Base-by-base conservation (phyloP, 1,140 invertebrate genomes). In the Aphaenogaster rudis region DNA sequence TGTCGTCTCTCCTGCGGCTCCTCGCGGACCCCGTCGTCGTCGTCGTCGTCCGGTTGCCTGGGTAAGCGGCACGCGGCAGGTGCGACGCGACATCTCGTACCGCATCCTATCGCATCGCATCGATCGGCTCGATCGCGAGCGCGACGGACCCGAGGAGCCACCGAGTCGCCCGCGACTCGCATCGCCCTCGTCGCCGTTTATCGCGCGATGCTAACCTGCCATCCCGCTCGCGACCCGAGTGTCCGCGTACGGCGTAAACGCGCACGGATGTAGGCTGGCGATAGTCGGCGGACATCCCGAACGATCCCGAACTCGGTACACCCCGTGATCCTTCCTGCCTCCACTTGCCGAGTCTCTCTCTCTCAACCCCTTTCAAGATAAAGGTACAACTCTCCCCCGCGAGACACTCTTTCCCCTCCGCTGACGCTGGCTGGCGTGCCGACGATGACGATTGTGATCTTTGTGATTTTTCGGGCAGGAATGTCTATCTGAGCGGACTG, bases 401-500 rank as follows among this genome's bases (percentile, higher is more conserved):
- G n/a, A 66, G 15, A 36, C 42, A 33, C 21, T 69, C 48, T n/a
- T 13, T 21, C 39, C 59, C 17, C 45, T 45, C 45, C 45, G 42
- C 28, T 39, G 54, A 2, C 6, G 7, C 48, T 3, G 11, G 13
- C 7, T 17, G n/a, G 7, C 6, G 28, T 21, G 42, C 15, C 8
- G 13, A 69, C 28, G 54, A 50, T 39, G 39, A 74, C 15, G 21
- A 69, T 69, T 61, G 54, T 81, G 63, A 81, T 76, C 28, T 54
- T 74, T 84, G 80, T 84, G 54, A 42, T 84, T 84, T 84, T 61
- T 57, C 4, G 8, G 48, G 4, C 54, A 74, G 54, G 42, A 61
- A 48, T 72, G 54, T 36, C 54, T 61, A 13, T 82, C 42, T 42
- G 9, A 74, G 33, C 17, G 13, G 33, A 61, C 39, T 42, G 15